Conservation (phyloP, 2,888 invertebrate species). For the Hemicrepidius hirtus region DNA sequence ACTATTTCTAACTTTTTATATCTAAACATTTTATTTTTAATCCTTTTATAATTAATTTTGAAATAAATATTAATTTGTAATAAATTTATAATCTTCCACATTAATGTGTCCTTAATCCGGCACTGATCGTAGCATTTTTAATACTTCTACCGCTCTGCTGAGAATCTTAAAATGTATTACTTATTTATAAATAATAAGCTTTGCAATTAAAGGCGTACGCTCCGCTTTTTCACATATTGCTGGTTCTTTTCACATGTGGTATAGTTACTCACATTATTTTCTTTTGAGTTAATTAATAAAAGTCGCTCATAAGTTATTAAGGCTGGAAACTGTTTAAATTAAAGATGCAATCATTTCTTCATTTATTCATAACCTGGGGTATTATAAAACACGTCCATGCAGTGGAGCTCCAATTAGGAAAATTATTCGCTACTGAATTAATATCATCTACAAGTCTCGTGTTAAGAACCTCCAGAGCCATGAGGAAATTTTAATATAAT, state of each 20-base stretch:
- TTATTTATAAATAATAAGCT: not conserved
- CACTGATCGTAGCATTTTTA: no score
- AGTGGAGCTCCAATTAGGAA: conserved; percentile 29
- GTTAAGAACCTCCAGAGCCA: conserved; percentile 13
- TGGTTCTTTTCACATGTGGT: conserved; percentile 32
- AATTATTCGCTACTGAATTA: conserved; percentile 32
- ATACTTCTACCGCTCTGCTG: no score
- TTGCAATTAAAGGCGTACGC: not conserved
- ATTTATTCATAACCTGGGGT: conserved; percentile 58
- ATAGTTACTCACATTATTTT: conserved; percentile 30
- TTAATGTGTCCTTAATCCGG: no score
- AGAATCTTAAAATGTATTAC: no score
- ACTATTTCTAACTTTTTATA: no score
- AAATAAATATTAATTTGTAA: no score
- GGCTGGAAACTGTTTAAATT: conserved; percentile 46
- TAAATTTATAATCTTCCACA: no score
- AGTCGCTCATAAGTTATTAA: conserved; percentile 42
- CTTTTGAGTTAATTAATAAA: conserved; percentile 46
- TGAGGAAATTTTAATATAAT: conserved; percentile 16
- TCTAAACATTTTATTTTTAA: not conserved
- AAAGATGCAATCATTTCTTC: conserved; percentile 60
- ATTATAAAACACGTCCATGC: conserved; percentile 42
- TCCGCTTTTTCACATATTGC: not conserved
- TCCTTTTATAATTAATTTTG: no score
- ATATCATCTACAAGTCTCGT: conserved; percentile 19